Evolutionary conservation across 2,888 invertebrate species (phyloP), one percentile per base, ranked within the genome.

Genomic region (Netelia melanura): DNA sequence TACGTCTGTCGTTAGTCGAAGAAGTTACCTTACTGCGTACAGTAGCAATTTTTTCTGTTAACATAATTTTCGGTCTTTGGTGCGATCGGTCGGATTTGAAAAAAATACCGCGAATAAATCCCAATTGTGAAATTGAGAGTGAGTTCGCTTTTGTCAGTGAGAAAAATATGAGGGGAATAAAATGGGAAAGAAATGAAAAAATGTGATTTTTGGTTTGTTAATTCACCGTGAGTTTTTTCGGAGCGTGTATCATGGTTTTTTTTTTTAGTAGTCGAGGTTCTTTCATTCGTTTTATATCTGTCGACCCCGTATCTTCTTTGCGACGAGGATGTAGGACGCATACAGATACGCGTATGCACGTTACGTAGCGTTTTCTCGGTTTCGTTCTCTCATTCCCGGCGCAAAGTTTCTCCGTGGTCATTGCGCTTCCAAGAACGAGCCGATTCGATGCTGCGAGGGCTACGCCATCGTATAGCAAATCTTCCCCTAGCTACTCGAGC

Each of bases 381-480:
- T 62, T 64, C 62, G 48, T 43, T 71, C 17, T 48, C 38, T 14
- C 54, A 44, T 61, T 43, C 30, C 10, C 62, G 6, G n/a, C 43
- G 43, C 23, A n/a, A 65, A 62, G 11, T 71, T 62, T 30, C 44
- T 65, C 23, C 43, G 44, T 44, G 17, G n/a, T 30, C 54, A 21
- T 54, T 10, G 67, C 61, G 21, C 77, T 77, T 71, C 21, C 44
- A 43, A 23, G 30, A 56, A 77, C 65, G 71, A 76, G 56, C 14
- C 62, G 48, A 48, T 48, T 76, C 56, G 71, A 58, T 23, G 56
- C 58, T 82, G 54, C 44, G 48, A 25, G 25, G n/a, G n/a, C 43
- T 48, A 48, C 48, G 14, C 1, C 61, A 71, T 68, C 17, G 17
- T 17, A 52, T 56, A 70, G 56, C 56, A 52, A 70, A 67, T 43